Base-by-base conservation (phyloP, 2,113 vertebrate genomes). In the Probosciger aterrimus region DNA sequence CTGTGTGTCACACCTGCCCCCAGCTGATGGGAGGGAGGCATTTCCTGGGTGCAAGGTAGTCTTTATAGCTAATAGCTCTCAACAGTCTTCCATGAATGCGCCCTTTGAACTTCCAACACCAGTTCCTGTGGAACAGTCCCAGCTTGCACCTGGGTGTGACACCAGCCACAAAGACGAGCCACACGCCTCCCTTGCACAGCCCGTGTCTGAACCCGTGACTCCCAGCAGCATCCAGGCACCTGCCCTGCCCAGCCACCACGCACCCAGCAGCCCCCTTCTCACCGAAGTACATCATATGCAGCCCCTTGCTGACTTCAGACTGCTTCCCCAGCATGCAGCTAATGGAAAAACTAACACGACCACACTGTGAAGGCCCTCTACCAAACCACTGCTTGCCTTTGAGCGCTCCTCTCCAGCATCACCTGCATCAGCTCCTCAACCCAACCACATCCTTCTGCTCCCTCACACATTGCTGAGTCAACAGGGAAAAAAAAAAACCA, bases 81-180 rank as follows among this genome's bases (percentile, higher is more conserved):
- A 73, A 55, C 24, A 82, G 31, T 75, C 70, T 65, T 73, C 27
- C 44, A 46, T 28, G 31, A 94, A 50, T 9, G 6, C 6, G 28
- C 25, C 25, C 82, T 90, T 93, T 94, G 68, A 95, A 80, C 79
- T 57, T 55, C 14, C 27, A 52, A 24, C 18, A n/a, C 5, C 9
- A 8, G 27, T 5, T 76, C 33, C 50, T 23, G 20, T 7, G 33
- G 31, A 92, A 55, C 28, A 67, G 50, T 4, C 20, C 18, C 25
- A 19, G 25, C 69, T 46, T 0, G 0, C 25, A 82, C 11, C 27
- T 0, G 0, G 0, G 14, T 16, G 12, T 17, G 18, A 64, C 2
- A 2, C 5, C 75, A 87, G 22, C 50, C 33, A 46, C 2, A 0
- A 28, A 12, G 6, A 47, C 1, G 2, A 76, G 57, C 75, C 63